Conservation (phyloP, 2,888 invertebrate species). For the Eupithecia exiguata region DNA sequence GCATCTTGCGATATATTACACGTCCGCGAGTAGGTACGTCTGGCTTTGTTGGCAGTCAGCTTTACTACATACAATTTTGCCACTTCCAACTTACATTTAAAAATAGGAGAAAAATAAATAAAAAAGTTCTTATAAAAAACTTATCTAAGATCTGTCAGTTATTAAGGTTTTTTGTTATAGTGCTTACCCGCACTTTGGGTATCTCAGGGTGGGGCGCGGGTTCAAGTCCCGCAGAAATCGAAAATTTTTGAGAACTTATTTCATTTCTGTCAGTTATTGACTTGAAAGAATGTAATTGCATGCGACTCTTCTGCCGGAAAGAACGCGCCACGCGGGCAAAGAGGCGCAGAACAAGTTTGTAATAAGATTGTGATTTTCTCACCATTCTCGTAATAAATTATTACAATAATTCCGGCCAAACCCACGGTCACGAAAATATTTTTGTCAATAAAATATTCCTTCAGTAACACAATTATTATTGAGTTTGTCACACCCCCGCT, state of each 20-base stretch:
- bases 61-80: background rate
- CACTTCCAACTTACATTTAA: background rate
- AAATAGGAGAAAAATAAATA: background rate
- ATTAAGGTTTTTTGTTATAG: no score
- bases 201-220: no score
- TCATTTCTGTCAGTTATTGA: no score
- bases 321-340: no score
- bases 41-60: conserved; percentile 6
- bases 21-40: conserved; percentile 8
- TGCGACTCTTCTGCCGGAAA: no score
- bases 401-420: background rate
- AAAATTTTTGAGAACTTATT: no score
- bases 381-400: background rate
- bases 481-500: conserved; percentile 3
- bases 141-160: no score
- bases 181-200: no score
- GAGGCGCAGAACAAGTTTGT: no score
- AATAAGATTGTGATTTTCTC: background rate
- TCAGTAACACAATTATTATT: background rate
- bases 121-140: no score
- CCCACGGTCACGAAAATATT: background rate
- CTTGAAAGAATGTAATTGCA: no score
- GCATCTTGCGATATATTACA: conserved; percentile 19
- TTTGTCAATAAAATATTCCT: conserved; percentile 9
- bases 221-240: no score